Percentiles rank a stretch among this genome's conserved stretches.
Evolutionary conservation across 2,113 vertebrate species (phyloP).

Genomic region (Sakesphorus luctuosus): DNA sequence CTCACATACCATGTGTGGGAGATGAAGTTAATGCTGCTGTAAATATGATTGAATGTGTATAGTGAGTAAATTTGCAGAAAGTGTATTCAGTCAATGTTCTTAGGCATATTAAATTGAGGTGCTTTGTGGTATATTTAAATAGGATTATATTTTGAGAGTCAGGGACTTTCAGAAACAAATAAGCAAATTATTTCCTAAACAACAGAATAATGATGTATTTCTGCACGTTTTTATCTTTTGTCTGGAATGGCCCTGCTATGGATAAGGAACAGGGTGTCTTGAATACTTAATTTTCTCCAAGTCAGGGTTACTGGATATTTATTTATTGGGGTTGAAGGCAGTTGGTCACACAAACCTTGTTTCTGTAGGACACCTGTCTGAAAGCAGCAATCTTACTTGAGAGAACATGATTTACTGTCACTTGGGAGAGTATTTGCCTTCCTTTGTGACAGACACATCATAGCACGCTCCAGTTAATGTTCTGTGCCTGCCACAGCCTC

Average conservation of each 20-base stretch:
- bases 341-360: not conserved
- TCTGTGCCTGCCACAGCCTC: not conserved
- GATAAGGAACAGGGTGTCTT: not conserved
- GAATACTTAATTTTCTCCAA: not conserved
- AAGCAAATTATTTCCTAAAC: not conserved
- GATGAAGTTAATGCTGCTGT: not conserved
- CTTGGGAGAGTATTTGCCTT: not conserved
- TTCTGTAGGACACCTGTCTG: not conserved
- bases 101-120: not conserved
- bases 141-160: not conserved
- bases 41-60: not conserved
- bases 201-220: not conserved
- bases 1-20: not conserved
- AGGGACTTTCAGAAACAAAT: not conserved
- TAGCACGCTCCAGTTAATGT: not conserved
- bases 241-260: not conserved
- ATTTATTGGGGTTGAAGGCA: not conserved
- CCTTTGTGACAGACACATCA: not conserved
- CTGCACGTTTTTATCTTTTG: not conserved
- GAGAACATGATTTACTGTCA: not conserved
- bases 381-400: not conserved
- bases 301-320: not conserved
- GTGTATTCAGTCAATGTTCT: not conserved
- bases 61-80: not conserved
- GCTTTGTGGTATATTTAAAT: not conserved